Evolutionary conservation across 2,113 vertebrate genomes (phyloP), one percentile per base, ranked within the genome.

Genomic region (Azemiops feae): DNA sequence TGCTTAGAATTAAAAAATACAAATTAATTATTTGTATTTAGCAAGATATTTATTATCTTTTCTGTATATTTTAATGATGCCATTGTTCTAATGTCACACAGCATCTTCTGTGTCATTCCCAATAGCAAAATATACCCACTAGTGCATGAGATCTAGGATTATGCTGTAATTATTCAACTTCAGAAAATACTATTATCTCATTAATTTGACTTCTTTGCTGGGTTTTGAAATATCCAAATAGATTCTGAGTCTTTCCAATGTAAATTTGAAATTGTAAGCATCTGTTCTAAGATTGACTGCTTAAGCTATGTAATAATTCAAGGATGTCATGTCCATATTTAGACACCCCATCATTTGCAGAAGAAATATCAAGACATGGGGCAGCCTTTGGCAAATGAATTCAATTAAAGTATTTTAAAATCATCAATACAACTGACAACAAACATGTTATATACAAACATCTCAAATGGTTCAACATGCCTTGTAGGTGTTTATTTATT

Each of bases 251-350:
- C 96, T 96, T 96, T 96, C 95, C 94, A 94, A 95, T 92, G 89
- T 0, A 0, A 94, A 89, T 94, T 88, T 87, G 92, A 94, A 95
- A 16, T 95, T 85, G 89, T 43, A 92, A 89, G 64, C 96, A 96
- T 97, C 95, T 96, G 96, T 88, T 96, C 85, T 39, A 93, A 94
- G 92, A 96, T 5, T 57, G 87, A 92, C 89, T 96, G 94, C 92
- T 74, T 93, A 94, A 97, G 89, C n/a, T 94, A 52, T 95, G 95
- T 92, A 96, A 97, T 97, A 97, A 97, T 89, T 97, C 96, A 97
- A 53, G 88, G 54, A 43, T 97, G 96, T 96, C 96, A 96, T 94
- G 87, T 94, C 91, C 92, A 93, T 95, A 95, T 96, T 96, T 95
- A 88, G 95, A 95, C 94, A 94, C 93, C 39, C 91, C 22, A 96